Conservation (phyloP, 2,113 vertebrate species). For the Nerophis lumbriciformis region DNA sequence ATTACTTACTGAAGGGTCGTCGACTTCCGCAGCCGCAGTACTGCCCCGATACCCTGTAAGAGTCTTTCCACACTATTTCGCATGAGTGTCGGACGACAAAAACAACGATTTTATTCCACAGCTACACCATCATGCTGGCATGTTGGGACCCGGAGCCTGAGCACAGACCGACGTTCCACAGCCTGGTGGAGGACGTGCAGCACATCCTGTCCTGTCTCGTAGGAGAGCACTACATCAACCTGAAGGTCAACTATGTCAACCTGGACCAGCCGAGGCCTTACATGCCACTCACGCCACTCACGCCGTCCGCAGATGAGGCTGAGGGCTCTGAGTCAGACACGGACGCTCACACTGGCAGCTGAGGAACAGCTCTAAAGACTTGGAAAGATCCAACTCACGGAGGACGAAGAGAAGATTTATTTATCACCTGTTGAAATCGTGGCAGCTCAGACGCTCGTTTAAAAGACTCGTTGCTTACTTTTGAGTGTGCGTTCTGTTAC, state of each 20-base stretch:
- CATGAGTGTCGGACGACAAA: not conserved
- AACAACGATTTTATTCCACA: slow-evolving; percentile 42
- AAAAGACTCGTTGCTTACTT: not conserved
- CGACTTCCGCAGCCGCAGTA: slow-evolving; percentile 87
- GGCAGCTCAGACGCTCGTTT: not conserved
- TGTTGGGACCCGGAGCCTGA: slow-evolving; percentile 83
- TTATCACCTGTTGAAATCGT: not conserved
- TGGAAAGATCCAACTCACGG: not conserved
- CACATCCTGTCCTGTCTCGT: slow-evolving; percentile 68
- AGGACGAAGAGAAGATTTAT: not conserved
- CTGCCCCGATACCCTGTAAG: slow-evolving; percentile 88
- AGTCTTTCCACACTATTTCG: slow-evolving; percentile 10
- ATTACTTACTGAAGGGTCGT: slow-evolving; percentile 81
- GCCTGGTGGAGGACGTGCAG: slow-evolving; percentile 73
- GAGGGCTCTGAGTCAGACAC: slow-evolving; percentile 52
- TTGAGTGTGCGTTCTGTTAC: slow-evolving; percentile 4
- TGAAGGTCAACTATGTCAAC: slow-evolving; percentile 82
- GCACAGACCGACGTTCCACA: slow-evolving; percentile 74
- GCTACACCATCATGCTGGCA: slow-evolving; percentile 82
- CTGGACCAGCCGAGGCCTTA: slow-evolving; percentile 72
- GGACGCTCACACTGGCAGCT: slow-evolving; percentile 33
- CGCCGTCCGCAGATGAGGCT: slow-evolving; percentile 56
- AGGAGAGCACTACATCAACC: slow-evolving; percentile 87
- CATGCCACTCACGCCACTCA: slow-evolving; percentile 44
- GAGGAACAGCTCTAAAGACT: slow-evolving; percentile 22